A percentile compares a stretch with the other conserved stretches of the same genome.
These are phyloP conservation scores for Megalurothrips usitatus DNA, from an alignment of 2,888 invertebrate species.

Conservation along the genomic window DNA sequence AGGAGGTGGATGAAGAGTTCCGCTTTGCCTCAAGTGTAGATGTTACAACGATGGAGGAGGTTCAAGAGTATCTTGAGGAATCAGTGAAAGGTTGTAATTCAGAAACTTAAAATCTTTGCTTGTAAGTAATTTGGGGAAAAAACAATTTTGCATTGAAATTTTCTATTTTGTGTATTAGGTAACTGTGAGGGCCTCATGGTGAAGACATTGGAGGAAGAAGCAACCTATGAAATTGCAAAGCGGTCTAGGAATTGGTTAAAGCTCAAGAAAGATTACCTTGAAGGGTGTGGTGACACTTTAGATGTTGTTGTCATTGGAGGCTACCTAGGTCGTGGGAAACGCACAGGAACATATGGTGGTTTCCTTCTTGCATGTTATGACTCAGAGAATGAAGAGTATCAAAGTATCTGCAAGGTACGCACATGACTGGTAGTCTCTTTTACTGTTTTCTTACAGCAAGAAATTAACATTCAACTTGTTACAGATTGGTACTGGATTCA, in stretches of 20 bases:
- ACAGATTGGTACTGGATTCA: conserved; percentile 89
- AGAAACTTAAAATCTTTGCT: conserved; percentile 24
- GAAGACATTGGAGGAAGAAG: conserved; percentile 82
- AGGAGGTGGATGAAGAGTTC: conserved; percentile 74
- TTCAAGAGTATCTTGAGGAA: conserved; percentile 89
- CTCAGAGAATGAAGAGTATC: conserved; percentile 82
- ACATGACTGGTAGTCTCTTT: too few species aligned
- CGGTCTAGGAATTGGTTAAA: conserved; percentile 92
- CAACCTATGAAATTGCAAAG: conserved; percentile 96
- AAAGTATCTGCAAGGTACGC: conserved; percentile 82
- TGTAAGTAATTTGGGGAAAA: conserved; percentile 27
- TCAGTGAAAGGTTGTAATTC: conserved; percentile 69
- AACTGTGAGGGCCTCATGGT: conserved; percentile 99
- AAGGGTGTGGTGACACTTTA: conserved; percentile 92
- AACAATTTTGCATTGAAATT: conserved; percentile 5
- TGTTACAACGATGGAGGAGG: conserved; percentile 81
- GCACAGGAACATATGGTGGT: conserved; percentile 90
- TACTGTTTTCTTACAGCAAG: too few species aligned
- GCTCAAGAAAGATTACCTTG: conserved; percentile 95
- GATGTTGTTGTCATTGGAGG: conserved; percentile 96
- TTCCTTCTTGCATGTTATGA: conserved; percentile 94
- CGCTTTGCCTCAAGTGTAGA: conserved; percentile 79
- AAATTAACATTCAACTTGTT: conserved; percentile 37
- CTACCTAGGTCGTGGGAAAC: conserved; percentile 86
- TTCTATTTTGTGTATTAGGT: conserved; percentile 48